Percentiles rank a stretch among this genome's conserved stretches.
These are phyloP conservation scores for Monopterus albus DNA, from an alignment of 2,113 vertebrate genomes.

Conservation along the genomic window DNA sequence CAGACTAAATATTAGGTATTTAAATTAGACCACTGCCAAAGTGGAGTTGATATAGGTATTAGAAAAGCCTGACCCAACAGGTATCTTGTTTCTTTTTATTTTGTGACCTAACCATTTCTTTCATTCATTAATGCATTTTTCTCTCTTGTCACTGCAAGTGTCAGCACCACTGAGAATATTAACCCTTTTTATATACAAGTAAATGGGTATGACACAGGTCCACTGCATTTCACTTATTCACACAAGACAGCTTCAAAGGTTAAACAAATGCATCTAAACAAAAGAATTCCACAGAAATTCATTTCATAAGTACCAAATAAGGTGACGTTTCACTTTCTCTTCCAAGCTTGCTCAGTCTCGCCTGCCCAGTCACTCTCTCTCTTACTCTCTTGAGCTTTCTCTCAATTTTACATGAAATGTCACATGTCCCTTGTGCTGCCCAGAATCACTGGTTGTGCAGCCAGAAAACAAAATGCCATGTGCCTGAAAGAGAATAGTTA, in stretches of 20 bases:
- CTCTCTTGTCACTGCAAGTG: not conserved
- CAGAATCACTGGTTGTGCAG: not conserved
- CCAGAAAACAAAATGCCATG: not conserved
- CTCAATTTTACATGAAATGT: conserved; percentile 9
- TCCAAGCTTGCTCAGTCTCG: conserved; percentile 6
- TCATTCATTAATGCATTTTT: not conserved
- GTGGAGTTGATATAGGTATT: not conserved
- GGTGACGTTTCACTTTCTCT: conserved; percentile 10
- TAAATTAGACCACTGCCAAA: no score
- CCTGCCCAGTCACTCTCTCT: conserved; percentile 6
- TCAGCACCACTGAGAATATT: conserved; percentile 8
- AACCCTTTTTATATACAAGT: not conserved
- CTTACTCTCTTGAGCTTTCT: not conserved
- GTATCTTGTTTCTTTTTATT: not conserved
- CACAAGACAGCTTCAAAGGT: conserved; percentile 13
- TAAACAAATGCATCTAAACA: not conserved
- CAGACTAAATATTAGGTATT: not conserved
- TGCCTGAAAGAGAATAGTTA: conserved; percentile 6
- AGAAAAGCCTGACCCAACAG: not conserved
- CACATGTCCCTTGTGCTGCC: not conserved
- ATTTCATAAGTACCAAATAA: not conserved
- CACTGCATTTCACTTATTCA: conserved; percentile 14
- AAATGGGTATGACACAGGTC: not conserved
- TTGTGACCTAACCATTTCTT: not conserved
- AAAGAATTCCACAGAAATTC: not conserved